Percentiles rank a stretch among this genome's conserved stretches.
These are phyloP conservation scores for Poeciliopsis turneri DNA, from an alignment of 2,797 vertebrate genomes.

Conservation along the genomic window DNA sequence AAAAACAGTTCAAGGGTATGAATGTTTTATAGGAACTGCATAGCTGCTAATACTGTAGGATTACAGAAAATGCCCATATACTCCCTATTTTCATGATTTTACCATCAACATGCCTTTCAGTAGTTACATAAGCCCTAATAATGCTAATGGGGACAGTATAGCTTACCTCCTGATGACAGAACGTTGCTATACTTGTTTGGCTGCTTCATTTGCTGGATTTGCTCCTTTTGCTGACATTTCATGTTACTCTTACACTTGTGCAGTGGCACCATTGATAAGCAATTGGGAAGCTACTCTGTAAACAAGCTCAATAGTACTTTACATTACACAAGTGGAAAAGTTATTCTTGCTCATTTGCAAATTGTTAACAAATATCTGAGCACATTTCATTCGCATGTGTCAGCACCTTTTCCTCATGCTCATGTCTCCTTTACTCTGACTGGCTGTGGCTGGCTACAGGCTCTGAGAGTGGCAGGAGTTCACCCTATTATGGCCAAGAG, in stretches of 20 bases:
- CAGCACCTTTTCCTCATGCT: slow-evolving; percentile 62
- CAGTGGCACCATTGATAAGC: slow-evolving; percentile 38
- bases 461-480: slow-evolving; percentile 98
- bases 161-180: neutral
- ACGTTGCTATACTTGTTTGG: slow-evolving; percentile 21
- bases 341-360: slow-evolving; percentile 33
- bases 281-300: neutral
- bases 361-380: slow-evolving; percentile 27
- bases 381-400: slow-evolving; percentile 55
- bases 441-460: slow-evolving; percentile 85
- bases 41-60: neutral
- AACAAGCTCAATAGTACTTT: slow-evolving; percentile 20
- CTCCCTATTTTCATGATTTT: neutral
- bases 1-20: neutral
- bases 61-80: slow-evolving; percentile 6
- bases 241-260: slow-evolving; percentile 62
- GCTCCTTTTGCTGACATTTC: slow-evolving; percentile 42
- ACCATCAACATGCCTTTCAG: slow-evolving; percentile 8
- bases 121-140: slow-evolving; percentile 13
- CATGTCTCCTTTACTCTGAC: slow-evolving; percentile 76
- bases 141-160: slow-evolving; percentile 11
- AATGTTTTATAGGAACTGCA: neutral
- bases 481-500: slow-evolving; percentile 97
- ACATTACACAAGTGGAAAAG: slow-evolving; percentile 63
- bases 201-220: slow-evolving; percentile 33